phyloP scores from a whole-genome alignment of 2,113 vertebrate species.

The Daboia siamensis region DNA sequence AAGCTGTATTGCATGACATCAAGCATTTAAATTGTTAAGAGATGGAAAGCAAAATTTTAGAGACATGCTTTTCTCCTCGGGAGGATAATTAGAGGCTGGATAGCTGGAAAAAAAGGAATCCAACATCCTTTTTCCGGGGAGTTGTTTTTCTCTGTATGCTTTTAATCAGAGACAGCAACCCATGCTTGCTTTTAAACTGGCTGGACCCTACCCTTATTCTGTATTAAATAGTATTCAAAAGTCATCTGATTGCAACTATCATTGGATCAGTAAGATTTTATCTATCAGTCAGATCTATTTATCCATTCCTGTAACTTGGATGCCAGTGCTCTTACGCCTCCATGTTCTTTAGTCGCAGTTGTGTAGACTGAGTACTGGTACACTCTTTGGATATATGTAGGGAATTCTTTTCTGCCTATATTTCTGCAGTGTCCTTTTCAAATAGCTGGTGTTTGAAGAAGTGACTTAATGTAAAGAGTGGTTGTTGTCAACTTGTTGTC shows the following conservation, averaged over 20 bases:
- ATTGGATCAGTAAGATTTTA: background rate
- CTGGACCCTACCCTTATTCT: background rate
- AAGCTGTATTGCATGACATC: rapidly evolving
- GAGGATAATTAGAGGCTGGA: background rate
- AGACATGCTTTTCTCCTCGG: background rate
- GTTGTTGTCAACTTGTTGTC: no score
- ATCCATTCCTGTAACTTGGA: background rate
- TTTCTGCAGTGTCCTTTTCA: background rate
- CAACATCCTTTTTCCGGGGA: background rate
- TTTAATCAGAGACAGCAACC: background rate
- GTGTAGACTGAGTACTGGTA: background rate
- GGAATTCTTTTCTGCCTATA: background rate
- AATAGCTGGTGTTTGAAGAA: background rate
- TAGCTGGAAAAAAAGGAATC: rapidly evolving
- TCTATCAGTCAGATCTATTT: background rate
- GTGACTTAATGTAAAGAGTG: background rate
- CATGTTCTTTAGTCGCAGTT: background rate
- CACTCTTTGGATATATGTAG: background rate
- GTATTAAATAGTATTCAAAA: background rate
- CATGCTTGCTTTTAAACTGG: background rate
- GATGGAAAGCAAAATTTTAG: background rate
- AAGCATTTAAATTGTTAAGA: constrained; percentile 1
- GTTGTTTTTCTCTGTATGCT: background rate
- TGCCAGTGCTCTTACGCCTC: background rate
- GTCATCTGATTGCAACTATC: background rate